Evolutionary conservation across 2,113 vertebrate species (phyloP), one percentile per base, ranked within the genome.

Genomic region (Serinus canaria): DNA sequence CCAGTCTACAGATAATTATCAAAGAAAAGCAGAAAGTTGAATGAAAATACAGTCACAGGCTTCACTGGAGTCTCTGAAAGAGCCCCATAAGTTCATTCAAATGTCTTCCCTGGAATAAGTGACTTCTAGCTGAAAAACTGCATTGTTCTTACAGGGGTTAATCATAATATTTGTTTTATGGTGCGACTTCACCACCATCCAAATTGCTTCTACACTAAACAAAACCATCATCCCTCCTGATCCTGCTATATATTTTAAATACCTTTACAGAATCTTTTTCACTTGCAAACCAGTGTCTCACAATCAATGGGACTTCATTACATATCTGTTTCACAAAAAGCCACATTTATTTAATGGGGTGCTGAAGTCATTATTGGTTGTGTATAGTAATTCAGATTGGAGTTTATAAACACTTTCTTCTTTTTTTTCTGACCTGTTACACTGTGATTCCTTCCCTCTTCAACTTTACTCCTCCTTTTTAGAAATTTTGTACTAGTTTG

Each of bases 81-180:
- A 86, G 47, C 35, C 68, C 50, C 60, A 35, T 64, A 83, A 20
- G 41, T 68, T 89, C 72, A 89, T 77, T 78, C 60, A 92, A 46
- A 75, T 75, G 18, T 52, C 27, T 86, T 58, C 52, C 41, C 41
- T 87, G 78, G 60, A 90, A 89, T 77, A 92, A 92, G 62, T 49
- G 1, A 23, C 53, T 60, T 81, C 43, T 56, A 55, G 56, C 37
- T 75, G 52, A 95, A 95, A 92, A 90, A 75, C 64, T n/a, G 37
- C 39, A 67, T 68, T 83, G 78, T 86, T 94, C 72, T 76, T 80
- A 18, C 4, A 11, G 44, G 41, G 25, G 20, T 78, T 87, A 96
- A 95, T 81, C 13, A 80, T 68, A 94, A 86, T 90, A 94, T 94
- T 94, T 93, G 68, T 75, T 85, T 92, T 89, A 81, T n/a, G 49